Conservation (phyloP, 2,797 vertebrate species). For the Esox lucius region DNA sequence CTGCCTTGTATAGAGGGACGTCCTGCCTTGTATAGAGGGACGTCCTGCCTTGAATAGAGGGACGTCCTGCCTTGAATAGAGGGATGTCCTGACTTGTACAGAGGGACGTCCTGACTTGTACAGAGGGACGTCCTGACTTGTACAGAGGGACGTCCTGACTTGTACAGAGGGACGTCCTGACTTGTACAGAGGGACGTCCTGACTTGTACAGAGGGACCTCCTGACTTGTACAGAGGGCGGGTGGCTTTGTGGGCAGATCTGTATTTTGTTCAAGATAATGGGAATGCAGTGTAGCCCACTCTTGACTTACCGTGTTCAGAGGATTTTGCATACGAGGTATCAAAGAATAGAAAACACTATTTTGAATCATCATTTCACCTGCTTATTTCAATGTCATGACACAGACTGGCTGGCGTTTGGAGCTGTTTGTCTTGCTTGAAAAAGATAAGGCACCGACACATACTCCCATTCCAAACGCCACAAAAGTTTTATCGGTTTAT, state of each 20-base stretch:
- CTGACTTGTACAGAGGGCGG: neutral
- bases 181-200: neutral
- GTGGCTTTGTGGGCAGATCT: neutral
- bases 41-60: neutral
- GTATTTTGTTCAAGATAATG: neutral
- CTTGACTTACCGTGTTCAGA: neutral
- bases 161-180: no score
- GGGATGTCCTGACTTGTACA: no score
- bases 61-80: neutral
- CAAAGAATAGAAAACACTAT: slow-evolving; percentile 17
- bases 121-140: neutral
- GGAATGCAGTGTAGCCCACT: neutral
- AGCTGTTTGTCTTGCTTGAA: slow-evolving; percentile 13
- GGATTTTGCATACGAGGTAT: neutral
- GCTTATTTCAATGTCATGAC: slow-evolving; percentile 19
- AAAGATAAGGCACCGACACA: slow-evolving; percentile 26
- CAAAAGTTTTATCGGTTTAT: neutral
- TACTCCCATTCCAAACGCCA: neutral
- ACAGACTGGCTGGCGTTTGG: slow-evolving; percentile 9
- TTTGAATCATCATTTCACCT: slow-evolving; percentile 18
- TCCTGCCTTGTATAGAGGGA: no score
- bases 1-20: no score
- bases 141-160: neutral
- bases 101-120: neutral
- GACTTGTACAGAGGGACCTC: neutral